A percentile compares a stretch with the other conserved stretches of the same genome.
These are phyloP conservation scores for Macroglossus sobrinus DNA, from an alignment of 2,113 vertebrate species.

Conservation along the genomic window DNA sequence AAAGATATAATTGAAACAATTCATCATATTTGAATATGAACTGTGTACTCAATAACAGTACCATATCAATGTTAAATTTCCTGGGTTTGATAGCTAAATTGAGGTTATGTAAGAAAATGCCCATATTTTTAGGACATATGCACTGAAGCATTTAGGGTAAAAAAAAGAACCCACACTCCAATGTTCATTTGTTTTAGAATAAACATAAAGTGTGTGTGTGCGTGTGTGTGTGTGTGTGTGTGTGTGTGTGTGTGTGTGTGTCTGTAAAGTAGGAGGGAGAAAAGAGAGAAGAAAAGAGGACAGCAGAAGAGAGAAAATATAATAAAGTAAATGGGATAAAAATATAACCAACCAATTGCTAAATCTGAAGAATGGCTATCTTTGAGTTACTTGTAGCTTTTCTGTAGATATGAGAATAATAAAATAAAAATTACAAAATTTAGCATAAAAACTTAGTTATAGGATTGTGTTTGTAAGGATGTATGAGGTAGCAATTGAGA, in stretches of 20 bases:
- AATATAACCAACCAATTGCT: background rate
- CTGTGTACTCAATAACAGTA: background rate
- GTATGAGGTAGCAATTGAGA: background rate
- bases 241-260: background rate
- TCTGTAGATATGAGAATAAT: background rate
- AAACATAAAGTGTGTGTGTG: background rate
- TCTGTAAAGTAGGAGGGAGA: background rate
- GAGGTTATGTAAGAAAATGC: background rate
- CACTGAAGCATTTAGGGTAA: background rate
- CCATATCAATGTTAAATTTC: background rate
- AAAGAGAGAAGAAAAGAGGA: background rate
- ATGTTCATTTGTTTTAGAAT: background rate
- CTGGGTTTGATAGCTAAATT: background rate
- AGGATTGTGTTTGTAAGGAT: background rate
- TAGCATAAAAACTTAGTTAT: background rate
- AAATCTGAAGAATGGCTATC: background rate
- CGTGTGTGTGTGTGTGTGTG: background rate
- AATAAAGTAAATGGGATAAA: background rate
- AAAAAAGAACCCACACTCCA: background rate
- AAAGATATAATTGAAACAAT: background rate
- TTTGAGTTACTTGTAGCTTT: background rate
- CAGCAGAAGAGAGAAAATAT: background rate
- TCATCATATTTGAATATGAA: background rate
- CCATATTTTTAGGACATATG: background rate
- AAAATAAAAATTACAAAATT: background rate